Evolutionary conservation across 2,797 vertebrate species (phyloP), one percentile per base, ranked within the genome.

Genomic region (Carduelis carduelis): DNA sequence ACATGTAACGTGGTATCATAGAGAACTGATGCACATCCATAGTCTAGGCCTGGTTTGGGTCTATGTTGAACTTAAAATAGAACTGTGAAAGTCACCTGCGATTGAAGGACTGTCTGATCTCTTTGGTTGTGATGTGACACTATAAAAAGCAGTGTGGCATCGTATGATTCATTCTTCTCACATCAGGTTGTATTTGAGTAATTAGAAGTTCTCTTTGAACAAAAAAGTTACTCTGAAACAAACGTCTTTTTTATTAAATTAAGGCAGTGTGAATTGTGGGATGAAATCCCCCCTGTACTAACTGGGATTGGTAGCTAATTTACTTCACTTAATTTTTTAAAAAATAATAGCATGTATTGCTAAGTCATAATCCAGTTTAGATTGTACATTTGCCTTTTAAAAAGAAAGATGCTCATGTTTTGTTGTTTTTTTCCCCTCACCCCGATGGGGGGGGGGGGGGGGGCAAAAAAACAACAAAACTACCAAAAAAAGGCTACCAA

Each of bases 1-100:
- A 7, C 6, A 1, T 30, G 7, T 28, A 47, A 43, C 0, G 0
- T 43, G 14, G 34, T 35, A 12, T 27, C 4, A 2, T 28, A 23
- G 53, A 65, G 39, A 79, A 26, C 20, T 41, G 23, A 26, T 24
- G 17, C 23, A 63, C 2, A 0, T 79, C 26, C 4, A 4, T 37
- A 28, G 11, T 50, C 30, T 69, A 6, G 15, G 7, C 3, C 26
- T 76, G 32, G 3, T 63, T 76, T 68, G 17, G 14, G 9, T 68
- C 65, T 75, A 0, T 52, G 19, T 64, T 83, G 60, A 52, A 56
- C 10, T 74, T 59, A 6, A 21, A 4, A 72, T 72, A 82, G 5
- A 24, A 18, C 27, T 30, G 21, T 59, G 13, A 20, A 79, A 60
- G 21, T 49, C 12, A 32, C 16, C 16, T 46, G 4, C 43, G 21